Base-by-base conservation (phyloP, 2,888 invertebrate species). In the Exephanes ischioxanthus region DNA sequence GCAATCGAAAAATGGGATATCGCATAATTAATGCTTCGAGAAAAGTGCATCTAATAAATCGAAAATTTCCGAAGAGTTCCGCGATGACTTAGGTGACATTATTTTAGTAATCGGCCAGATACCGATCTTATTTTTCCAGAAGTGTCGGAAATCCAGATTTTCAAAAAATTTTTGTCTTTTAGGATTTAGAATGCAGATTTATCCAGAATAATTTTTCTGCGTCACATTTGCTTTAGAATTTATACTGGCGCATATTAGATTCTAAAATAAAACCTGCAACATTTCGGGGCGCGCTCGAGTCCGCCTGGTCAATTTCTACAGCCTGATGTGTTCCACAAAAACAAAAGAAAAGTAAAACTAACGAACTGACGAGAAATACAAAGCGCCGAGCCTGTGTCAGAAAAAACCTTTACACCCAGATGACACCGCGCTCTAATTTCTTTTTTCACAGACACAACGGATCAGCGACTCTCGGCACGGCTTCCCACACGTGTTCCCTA, bases 371-470 rank as follows among this genome's bases (percentile, higher is more conserved):
- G 33, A 66, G 7, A 77, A 41, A 67, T 67, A 77, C 22, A 48
- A 53, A 53, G 41, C 53, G 26, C n/a, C 67, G 26, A 33, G 53
- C 53, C 53, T 30, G 53, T n/a, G 67, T 45, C 26, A 41, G 67
- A 66, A 76, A 77, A 33, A 63, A 30, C 33, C 53, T 77, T 77
- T 77, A 66, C 66, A 77, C 67, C 66, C 66, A 76, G 66, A 76
- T 76, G 76, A 76, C 76, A 76, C 66, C 51, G 22, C 76, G 76
- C 37, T 76, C 76, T 53, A 66, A 76, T 76, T 76, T 66, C 51
- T 76, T 76, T 67, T 66, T 66, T 37, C 76, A 66, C 66, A 53
- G 37, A 19, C 61, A 41, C 76, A 51, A 76, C 66, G 76, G 66
- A 76, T 76, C 66, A 66, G 76, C 51, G 55, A 63, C 45, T 63